phyloP scores from a whole-genome alignment of 2,888 invertebrate species.

The Blera fallax region DNA sequence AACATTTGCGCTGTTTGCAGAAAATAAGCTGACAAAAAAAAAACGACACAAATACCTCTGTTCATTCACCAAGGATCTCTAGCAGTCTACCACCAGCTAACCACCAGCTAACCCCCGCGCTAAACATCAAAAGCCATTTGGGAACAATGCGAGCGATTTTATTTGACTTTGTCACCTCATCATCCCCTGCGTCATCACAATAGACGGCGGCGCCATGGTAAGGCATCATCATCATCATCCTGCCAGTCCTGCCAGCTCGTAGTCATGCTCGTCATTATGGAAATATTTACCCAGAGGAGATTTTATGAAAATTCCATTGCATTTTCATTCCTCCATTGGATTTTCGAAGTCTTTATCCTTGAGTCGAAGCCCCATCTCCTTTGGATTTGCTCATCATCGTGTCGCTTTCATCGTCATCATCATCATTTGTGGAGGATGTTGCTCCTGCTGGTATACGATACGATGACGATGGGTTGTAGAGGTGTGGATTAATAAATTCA shows the following conservation, averaged over 20 bases:
- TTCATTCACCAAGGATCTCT: neutral
- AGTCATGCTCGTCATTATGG: conserved; percentile 38
- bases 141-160: conserved; percentile 56
- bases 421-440: conserved; percentile 14
- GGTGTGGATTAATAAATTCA: conserved; percentile 73
- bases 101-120: neutral
- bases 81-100: neutral
- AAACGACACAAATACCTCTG: neutral
- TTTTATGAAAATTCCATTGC: conserved; percentile 70
- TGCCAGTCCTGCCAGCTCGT: neutral
- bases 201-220: neutral
- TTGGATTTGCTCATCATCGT: conserved; percentile 19
- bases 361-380: conserved; percentile 17
- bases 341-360: conserved; percentile 43
- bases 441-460: conserved; percentile 19
- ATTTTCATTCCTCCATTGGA: conserved; percentile 53
- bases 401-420: neutral
- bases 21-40: neutral
- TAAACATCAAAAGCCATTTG: conserved; percentile 48
- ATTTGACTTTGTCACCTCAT: conserved; percentile 65
- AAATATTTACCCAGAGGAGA: conserved; percentile 62
- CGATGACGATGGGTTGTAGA: conserved; percentile 21
- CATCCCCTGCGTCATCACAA: conserved; percentile 11
- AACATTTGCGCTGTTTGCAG: neutral
- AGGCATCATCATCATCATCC: neutral